Evolutionary conservation across 2,797 vertebrate species (phyloP).

Genomic region (Channallabes apus): DNA sequence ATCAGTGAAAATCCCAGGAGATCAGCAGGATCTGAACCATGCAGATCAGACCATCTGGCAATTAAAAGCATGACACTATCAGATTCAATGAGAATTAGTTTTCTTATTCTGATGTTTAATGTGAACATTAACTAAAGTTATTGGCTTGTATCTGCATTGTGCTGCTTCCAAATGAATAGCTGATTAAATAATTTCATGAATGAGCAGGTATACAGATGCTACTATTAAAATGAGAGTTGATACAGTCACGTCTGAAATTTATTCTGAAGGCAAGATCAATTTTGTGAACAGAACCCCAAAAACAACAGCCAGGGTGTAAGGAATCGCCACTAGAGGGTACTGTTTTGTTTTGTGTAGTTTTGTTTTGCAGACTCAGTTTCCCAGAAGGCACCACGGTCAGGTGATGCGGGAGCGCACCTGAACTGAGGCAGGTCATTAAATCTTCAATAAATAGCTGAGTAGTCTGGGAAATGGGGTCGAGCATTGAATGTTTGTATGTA

Average conservation of each 20-base stretch:
- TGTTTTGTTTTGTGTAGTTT: too few relatives aligned
- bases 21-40: neutral
- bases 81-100: neutral
- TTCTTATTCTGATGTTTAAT: neutral
- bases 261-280: neutral
- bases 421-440: too few relatives aligned
- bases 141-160: neutral
- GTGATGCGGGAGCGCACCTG: too few relatives aligned
- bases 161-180: neutral
- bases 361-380: too few relatives aligned
- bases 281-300: neutral
- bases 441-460: too few relatives aligned
- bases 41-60: neutral
- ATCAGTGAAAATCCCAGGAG: neutral
- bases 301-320: too few relatives aligned
- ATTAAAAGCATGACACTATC: neutral
- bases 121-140: neutral
- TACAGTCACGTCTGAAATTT: neutral
- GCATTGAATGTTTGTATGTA: too few relatives aligned
- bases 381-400: too few relatives aligned
- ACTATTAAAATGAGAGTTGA: neutral
- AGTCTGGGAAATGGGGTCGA: too few relatives aligned
- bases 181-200: neutral
- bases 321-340: too few relatives aligned
- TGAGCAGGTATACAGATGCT: neutral